phyloP scores from a whole-genome alignment of 2,113 vertebrate genomes.

The Prolemur simus region DNA sequence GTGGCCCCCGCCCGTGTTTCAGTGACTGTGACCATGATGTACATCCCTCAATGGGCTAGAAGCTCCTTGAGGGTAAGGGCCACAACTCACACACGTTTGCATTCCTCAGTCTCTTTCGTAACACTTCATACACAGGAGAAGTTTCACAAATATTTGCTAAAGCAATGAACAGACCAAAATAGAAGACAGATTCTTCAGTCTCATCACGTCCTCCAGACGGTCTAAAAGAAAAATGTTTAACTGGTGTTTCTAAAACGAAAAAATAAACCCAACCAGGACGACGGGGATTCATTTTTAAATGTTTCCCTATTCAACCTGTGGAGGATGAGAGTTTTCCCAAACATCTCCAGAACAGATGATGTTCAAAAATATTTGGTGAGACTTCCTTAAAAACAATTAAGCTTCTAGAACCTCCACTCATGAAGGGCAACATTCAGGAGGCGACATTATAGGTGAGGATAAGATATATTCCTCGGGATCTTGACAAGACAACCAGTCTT shows the following conservation, averaged over 20 bases:
- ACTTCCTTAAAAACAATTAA: neutral
- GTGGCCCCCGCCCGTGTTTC: neutral
- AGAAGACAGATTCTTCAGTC: neutral
- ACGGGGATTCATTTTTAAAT: neutral
- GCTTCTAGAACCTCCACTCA: neutral
- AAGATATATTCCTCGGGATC: neutral
- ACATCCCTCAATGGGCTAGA: accelerated
- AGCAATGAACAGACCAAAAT: neutral
- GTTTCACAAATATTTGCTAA: neutral
- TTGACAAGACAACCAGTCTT: neutral
- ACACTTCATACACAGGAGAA: neutral
- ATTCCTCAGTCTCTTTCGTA: neutral
- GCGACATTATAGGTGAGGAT: neutral
- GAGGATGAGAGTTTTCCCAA: neutral
- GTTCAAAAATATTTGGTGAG: neutral
- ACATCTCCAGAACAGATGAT: neutral
- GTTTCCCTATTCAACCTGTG: neutral
- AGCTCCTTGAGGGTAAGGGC: neutral
- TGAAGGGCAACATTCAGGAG: neutral
- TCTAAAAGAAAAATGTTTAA: neutral
- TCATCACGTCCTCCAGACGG: neutral
- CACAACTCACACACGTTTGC: no score
- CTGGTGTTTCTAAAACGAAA: neutral
- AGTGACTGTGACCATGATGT: neutral
- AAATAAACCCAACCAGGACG: neutral